These are phyloP conservation scores for Athetis lepigone DNA, from an alignment of 2,888 invertebrate genomes.

Conservation along the genomic window DNA sequence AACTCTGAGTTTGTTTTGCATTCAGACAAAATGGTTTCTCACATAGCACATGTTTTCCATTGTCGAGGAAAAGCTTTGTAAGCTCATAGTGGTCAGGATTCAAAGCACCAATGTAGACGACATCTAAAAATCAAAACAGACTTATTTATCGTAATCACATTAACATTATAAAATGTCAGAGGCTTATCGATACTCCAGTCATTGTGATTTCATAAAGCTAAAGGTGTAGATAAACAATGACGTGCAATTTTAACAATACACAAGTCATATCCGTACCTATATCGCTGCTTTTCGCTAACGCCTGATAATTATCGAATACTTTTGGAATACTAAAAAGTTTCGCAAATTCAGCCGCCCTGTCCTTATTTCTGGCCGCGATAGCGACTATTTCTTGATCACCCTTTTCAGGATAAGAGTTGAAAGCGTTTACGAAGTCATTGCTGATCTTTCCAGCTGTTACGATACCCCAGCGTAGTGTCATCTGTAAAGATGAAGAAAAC, in stretches of 20 bases:
- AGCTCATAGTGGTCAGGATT: constrained; percentile 94
- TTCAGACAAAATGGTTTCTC: constrained; percentile 97
- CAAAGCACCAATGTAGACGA: constrained; percentile 96
- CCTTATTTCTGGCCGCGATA: constrained; percentile 93
- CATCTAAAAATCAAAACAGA: constrained; percentile 91
- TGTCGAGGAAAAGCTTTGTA: constrained; percentile 93
- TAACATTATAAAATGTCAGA: not conserved
- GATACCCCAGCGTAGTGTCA: constrained; percentile 95
- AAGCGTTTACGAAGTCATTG: constrained; percentile 94
- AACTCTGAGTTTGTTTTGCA: constrained; percentile 92
- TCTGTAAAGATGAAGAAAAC: constrained; percentile 67
- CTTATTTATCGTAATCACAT: not conserved
- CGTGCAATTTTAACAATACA: constrained; percentile 5
- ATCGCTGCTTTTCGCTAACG: constrained; percentile 92
- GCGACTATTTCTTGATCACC: constrained; percentile 93
- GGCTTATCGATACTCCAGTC: constrained; percentile 2
- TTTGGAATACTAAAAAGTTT: constrained; percentile 92
- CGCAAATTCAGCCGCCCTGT: constrained; percentile 94
- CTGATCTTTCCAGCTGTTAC: constrained; percentile 95
- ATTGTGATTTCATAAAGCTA: not conserved
- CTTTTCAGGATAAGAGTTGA: constrained; percentile 91
- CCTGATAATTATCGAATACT: constrained; percentile 93
- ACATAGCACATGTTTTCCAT: constrained; percentile 96
- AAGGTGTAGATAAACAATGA: constrained; percentile 4
- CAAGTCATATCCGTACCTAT: constrained; percentile 91